phyloP scores from a whole-genome alignment of 2,797 vertebrate species.

The Synanceia verrucosa region DNA sequence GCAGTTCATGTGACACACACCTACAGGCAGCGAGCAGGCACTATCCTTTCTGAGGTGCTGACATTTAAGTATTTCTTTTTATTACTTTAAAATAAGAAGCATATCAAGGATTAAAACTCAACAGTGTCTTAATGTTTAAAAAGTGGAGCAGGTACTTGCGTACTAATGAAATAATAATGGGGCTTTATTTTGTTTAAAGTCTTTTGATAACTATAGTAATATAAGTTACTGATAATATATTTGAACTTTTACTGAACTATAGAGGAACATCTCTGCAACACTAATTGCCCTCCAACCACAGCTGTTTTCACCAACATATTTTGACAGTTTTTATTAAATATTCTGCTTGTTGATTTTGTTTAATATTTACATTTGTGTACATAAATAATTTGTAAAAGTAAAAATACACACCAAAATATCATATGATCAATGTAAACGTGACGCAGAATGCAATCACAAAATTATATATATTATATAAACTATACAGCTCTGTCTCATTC shows the following conservation, averaged over 20 bases:
- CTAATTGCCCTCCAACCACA: too few relatives aligned
- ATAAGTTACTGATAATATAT: neutral
- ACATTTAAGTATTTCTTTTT: neutral
- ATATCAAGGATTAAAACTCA: neutral
- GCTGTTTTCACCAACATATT: neutral
- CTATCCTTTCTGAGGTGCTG: neutral
- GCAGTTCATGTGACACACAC: conserved; percentile 18
- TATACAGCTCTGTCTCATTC: too few relatives aligned
- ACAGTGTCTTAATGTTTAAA: too few relatives aligned
- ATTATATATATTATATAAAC: too few relatives aligned
- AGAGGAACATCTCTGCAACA: neutral
- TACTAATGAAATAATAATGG: too few relatives aligned
- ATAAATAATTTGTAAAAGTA: too few relatives aligned
- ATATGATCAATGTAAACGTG: neutral
- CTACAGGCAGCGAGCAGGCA: neutral
- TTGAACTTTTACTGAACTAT: neutral
- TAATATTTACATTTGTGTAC: too few relatives aligned
- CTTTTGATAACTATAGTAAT: neutral
- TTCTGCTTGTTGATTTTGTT: too few relatives aligned
- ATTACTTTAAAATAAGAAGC: neutral
- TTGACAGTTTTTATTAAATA: neutral
- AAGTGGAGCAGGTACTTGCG: too few relatives aligned
- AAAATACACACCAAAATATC: neutral
- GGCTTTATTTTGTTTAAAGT: neutral
- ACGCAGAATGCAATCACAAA: neutral